These are phyloP conservation scores for Caenorhabditis sinica DNA, from an alignment of 2,888 invertebrate species.

Conservation along the genomic window DNA sequence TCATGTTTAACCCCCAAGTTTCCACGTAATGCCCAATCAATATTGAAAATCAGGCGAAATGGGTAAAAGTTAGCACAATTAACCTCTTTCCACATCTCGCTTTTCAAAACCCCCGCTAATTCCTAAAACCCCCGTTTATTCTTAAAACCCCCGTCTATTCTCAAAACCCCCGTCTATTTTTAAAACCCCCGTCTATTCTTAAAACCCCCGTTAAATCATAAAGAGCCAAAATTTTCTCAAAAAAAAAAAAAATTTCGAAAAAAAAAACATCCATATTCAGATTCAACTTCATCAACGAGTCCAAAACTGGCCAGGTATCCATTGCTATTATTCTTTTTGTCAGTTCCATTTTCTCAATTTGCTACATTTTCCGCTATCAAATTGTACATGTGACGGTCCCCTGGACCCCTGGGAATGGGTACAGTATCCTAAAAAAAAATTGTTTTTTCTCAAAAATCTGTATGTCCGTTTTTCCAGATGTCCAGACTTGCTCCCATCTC, in stretches of 20 bases:
- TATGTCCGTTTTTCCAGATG: not conserved
- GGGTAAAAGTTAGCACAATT: too few relatives aligned
- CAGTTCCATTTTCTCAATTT: slow-evolving; percentile 21
- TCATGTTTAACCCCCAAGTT: too few relatives aligned
- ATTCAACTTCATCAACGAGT: slow-evolving; percentile 7
- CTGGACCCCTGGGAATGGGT: not conserved
- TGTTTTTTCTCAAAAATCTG: not conserved
- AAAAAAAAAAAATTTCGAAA: not conserved
- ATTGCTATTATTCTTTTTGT: not conserved
- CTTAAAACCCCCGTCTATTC: too few relatives aligned
- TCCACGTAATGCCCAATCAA: too few relatives aligned
- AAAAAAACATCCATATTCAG: not conserved
- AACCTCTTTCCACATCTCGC: too few relatives aligned
- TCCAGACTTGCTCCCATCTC: not conserved
- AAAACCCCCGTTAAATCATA: too few relatives aligned
- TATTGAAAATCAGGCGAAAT: too few relatives aligned
- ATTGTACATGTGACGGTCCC: not conserved
- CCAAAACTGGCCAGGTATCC: not conserved
- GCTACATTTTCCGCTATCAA: slow-evolving; percentile 19
- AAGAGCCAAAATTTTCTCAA: too few relatives aligned
- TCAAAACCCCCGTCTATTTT: too few relatives aligned
- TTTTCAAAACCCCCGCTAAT: too few relatives aligned
- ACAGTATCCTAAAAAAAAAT: not conserved
- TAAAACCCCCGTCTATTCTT: too few relatives aligned
- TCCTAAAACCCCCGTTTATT: too few relatives aligned